These are phyloP conservation scores for Chiloscyllium plagiosum DNA, from an alignment of 2,113 vertebrate genomes.

Conservation along the genomic window DNA sequence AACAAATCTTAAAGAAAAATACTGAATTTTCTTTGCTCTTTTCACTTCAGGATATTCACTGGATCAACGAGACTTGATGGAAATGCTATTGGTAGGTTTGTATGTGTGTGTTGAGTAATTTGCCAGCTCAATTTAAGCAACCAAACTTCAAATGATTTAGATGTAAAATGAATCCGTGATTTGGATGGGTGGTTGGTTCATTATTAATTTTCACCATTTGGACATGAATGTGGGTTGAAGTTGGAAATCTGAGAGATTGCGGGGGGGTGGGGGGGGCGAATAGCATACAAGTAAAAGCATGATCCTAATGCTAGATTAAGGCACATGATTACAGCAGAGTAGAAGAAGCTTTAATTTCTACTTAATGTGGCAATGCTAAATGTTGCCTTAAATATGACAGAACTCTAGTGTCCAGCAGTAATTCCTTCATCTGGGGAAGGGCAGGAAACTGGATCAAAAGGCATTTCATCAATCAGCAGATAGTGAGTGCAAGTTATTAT, in stretches of 20 bases:
- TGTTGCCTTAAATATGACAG: neutral
- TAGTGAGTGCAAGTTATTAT: neutral
- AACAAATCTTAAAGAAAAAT: neutral
- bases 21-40: slow-evolving; percentile 26
- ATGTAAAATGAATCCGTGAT: neutral
- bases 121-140: neutral
- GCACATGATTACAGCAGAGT: neutral
- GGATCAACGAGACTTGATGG: slow-evolving; percentile 91
- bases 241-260: neutral
- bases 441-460: neutral
- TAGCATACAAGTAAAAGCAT: neutral
- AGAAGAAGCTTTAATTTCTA: neutral
- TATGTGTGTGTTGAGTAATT: neutral
- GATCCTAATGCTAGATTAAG: neutral
- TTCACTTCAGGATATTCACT: slow-evolving; percentile 79
- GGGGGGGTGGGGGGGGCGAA: too few species aligned
- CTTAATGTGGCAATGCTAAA: neutral
- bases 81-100: slow-evolving; percentile 82
- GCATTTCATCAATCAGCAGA: neutral
- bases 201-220: neutral
- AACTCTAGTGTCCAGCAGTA: neutral
- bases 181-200: neutral
- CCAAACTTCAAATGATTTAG: neutral
- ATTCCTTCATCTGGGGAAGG: neutral
- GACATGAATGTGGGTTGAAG: neutral